Conservation (phyloP, 2,797 vertebrate species). For the Telmatherina bonti region DNA sequence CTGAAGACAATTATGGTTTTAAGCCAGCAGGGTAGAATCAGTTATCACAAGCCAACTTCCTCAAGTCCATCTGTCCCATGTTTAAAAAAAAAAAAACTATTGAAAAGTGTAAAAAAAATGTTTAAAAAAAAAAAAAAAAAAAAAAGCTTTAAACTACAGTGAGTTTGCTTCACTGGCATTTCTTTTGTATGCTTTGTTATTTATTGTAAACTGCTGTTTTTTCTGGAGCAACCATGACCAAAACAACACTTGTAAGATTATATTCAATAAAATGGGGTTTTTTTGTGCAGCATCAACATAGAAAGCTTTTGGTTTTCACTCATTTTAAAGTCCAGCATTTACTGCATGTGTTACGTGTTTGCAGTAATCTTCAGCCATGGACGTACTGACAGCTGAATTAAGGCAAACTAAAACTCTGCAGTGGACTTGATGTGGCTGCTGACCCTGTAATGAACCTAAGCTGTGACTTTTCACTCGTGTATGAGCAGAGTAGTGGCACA, state of each 20-base stretch:
- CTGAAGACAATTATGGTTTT: slow-evolving; percentile 75
- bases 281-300: background rate
- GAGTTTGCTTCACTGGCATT: too few species aligned
- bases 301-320: background rate
- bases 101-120: too few species aligned
- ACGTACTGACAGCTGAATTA: background rate
- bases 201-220: background rate
- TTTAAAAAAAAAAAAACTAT: background rate
- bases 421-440: slow-evolving; percentile 3
- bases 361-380: background rate
- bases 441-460: slow-evolving; percentile 13
- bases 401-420: background rate
- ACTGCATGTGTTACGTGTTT: background rate
- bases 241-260: background rate
- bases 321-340: background rate
- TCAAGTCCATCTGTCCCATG: slow-evolving; percentile 35
- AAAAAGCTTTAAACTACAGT: too few species aligned
- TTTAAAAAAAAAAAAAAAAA: too few species aligned
- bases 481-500: slow-evolving; percentile 28
- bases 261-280: background rate
- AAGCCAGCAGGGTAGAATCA: slow-evolving; percentile 67
- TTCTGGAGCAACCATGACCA: background rate
- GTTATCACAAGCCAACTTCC: slow-evolving; percentile 61
- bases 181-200: too few species aligned
- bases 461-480: background rate